These are phyloP conservation scores for Proterorhinus semilunaris DNA, from an alignment of 2,113 vertebrate genomes.

Conservation along the genomic window DNA sequence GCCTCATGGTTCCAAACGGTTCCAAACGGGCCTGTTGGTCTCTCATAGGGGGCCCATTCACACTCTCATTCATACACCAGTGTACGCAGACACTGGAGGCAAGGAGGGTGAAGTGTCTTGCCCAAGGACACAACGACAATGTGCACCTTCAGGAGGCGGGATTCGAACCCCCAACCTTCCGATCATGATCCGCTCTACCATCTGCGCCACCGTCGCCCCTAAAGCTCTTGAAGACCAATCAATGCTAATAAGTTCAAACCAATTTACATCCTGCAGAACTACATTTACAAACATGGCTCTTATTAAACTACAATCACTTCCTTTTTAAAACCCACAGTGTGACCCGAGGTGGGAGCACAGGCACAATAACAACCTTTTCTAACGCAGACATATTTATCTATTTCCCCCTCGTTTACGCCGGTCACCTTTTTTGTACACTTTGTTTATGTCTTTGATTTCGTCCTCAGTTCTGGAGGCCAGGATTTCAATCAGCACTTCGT, in stretches of 20 bases:
- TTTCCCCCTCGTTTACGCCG: background rate
- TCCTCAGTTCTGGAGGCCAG: slow-evolving; percentile 86
- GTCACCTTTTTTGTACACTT: slow-evolving; percentile 90
- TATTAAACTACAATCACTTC: background rate
- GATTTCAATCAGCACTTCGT: slow-evolving; percentile 91
- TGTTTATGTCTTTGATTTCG: slow-evolving; percentile 80
- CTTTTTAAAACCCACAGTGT: background rate
- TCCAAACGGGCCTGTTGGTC: too few species aligned
- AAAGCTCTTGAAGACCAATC: background rate
- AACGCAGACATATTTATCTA: background rate
- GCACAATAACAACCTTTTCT: background rate
- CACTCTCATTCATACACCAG: too few species aligned
- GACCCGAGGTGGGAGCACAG: background rate
- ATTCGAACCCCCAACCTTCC: too few species aligned
- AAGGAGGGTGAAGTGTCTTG: too few species aligned
- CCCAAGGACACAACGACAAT: too few species aligned
- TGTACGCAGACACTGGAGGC: too few species aligned
- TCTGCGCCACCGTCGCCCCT: too few species aligned
- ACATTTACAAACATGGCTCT: background rate
- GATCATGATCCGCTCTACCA: too few species aligned
- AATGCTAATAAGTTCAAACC: background rate
- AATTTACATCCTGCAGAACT: background rate
- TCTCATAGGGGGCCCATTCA: too few species aligned
- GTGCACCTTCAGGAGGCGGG: too few species aligned
- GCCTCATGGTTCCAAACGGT: too few species aligned